Conservation (phyloP, 1,140 invertebrate genomes). For the Drosophila tristis region DNA sequence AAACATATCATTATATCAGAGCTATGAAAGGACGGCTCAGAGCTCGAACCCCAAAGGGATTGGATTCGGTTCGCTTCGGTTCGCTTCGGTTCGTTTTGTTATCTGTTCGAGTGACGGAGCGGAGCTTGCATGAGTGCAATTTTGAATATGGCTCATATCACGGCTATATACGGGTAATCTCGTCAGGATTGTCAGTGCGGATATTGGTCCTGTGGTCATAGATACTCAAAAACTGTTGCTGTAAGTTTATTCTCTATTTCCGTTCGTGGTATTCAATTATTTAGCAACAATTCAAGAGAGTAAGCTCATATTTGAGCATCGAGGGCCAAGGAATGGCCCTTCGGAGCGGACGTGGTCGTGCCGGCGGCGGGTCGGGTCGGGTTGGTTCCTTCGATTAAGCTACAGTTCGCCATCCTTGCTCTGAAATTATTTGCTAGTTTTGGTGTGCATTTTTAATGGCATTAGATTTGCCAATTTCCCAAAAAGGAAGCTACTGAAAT, state of each 20-base stretch:
- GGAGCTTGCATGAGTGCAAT: not conserved
- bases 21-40: too few relatives aligned
- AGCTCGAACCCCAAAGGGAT: too few relatives aligned
- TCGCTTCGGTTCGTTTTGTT: too few relatives aligned
- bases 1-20: too few relatives aligned
- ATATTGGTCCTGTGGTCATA: constrained; percentile 16
- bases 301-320: constrained; percentile 14
- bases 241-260: constrained; percentile 33
- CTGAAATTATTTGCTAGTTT: constrained; percentile 24
- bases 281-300: constrained; percentile 31
- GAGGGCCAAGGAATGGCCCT: not conserved
- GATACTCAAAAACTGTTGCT: constrained; percentile 5
- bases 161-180: too few relatives aligned
- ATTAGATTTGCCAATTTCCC: constrained; percentile 32
- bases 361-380: not conserved
- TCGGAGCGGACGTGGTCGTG: constrained; percentile 6
- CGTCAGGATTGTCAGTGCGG: not conserved
- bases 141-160: not conserved
- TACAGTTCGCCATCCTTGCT: not conserved
- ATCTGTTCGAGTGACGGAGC: not conserved
- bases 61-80: too few relatives aligned
- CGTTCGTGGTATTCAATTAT: constrained; percentile 39
- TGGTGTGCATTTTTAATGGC: constrained; percentile 36
- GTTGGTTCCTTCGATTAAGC: not conserved
- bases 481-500: constrained; percentile 24